Percentiles rank a stretch among this genome's conserved stretches.
phyloP scores from a whole-genome alignment of 1,140 invertebrate species.

The Thrips palmi region DNA sequence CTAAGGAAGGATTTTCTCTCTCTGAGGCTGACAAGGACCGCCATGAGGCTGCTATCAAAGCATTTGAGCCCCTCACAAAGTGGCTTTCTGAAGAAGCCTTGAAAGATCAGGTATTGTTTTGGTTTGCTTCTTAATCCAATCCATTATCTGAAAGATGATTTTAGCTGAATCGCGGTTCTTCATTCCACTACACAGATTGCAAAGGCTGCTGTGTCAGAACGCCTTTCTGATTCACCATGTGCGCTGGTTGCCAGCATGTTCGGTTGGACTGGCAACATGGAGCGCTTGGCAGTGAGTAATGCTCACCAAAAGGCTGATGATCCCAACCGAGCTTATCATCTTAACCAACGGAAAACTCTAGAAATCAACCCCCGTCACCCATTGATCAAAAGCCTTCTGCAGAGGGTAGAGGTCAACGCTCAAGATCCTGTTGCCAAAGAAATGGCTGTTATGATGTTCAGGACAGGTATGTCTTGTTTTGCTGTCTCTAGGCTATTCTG shows the following conservation, averaged over 20 bases:
- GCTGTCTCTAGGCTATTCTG: background rate
- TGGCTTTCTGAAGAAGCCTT: conserved; percentile 80
- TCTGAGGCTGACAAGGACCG: conserved; percentile 69
- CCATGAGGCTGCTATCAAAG: conserved; percentile 57
- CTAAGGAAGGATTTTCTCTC: conserved; percentile 90
- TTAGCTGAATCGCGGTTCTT: conserved; percentile 1
- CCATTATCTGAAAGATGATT: conserved; percentile 1
- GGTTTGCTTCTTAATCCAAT: conserved; percentile 1
- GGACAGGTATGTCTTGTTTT: conserved; percentile 32
- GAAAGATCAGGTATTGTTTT: conserved; percentile 51
- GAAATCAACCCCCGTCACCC: conserved; percentile 98
- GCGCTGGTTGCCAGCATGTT: conserved; percentile 93
- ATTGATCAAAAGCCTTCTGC: conserved; percentile 76
- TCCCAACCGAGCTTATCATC: conserved; percentile 75
- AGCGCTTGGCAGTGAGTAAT: conserved; percentile 86
- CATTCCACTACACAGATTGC: conserved; percentile 29
- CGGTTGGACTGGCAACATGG: conserved; percentile 99
- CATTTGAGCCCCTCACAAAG: conserved; percentile 77
- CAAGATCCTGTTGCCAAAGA: conserved; percentile 65
- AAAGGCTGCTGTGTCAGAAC: conserved; percentile 75
- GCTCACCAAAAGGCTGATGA: conserved; percentile 94
- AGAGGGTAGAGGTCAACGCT: conserved; percentile 59
- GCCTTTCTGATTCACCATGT: conserved; percentile 83
- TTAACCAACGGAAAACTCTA: conserved; percentile 91
- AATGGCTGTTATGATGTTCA: conserved; percentile 83